Evolutionary conservation across 2,888 invertebrate species (phyloP), one percentile per base, ranked within the genome.

Genomic region (Prenolepis imparis): DNA sequence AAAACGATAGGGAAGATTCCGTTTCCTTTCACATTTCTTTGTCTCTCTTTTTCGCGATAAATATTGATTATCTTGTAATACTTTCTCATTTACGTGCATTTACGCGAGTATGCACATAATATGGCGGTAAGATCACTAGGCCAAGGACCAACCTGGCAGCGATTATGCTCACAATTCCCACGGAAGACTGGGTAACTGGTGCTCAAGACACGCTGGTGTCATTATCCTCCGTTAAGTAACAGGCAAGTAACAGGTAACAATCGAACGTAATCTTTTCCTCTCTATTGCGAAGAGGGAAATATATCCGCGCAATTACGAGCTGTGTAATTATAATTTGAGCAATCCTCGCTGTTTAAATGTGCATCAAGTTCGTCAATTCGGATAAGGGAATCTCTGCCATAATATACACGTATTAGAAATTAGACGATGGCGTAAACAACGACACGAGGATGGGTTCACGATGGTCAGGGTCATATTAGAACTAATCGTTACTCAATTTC

Each of bases 161-260:
- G 67, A 48, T 61, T 67, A 86, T 84, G 85, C 87, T 89, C 85
- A 84, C 85, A 84, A 88, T 92, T 92, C 92, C 90, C 92, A 92
- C 91, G 89, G 88, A 89, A 88, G 81, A 82, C 64, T 36, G 12
- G 77, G 73, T 87, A 84, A 85, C 89, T 59, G 74, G 78, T 84
- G 68, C 48, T 85, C 28, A 39, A 88, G 63, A 73, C 28, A n/a
- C 32, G 52, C 39, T 74, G 81, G 84, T 86, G 84, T 88, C 86
- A 73, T 87, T 90, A 87, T 83, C 86, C 86, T 75, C 80, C 41
- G 85, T 84, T 84, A 90, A 87, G 77, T 80, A 88, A 89, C 82
- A 72, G 75, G 82, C 82, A 36, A 4, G 36, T 36, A 28, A 28
- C 28, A 28, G 28, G 28, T 28, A 32, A 89, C 88, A 67, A 67